Base-by-base conservation (phyloP, 2,888 invertebrate species). In the Catonia carolina region DNA sequence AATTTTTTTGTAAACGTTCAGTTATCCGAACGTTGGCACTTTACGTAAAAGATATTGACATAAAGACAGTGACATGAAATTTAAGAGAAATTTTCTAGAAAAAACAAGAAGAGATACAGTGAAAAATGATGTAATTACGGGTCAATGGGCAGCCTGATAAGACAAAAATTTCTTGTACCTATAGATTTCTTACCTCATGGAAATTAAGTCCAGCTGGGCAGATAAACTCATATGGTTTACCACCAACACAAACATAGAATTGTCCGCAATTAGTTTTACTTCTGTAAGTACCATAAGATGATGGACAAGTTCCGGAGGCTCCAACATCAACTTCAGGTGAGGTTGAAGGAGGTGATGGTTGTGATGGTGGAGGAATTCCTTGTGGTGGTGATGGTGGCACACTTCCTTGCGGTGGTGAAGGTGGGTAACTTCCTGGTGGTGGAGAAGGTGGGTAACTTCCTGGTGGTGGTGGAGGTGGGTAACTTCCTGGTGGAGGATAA, bases 201-300 rank as follows among this genome's bases (percentile, higher is more conserved):
- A 79, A 83, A 56, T 76, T 75, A 53, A 82, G 76, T 61, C 81
- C 81, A 36, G 73, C 76, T 3, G 84, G 83, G 66, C 85, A 85
- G 62, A 74, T 73, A 71, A 84, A 83, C 69, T 74, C 78, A 64
- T 80, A 73, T 1, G 82, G 81, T 54, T 73, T 70, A 59, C 79
- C 71, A 68, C 75, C 70, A 65, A 80, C 77, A 67, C 85, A 85
- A 36, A 82, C 77, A 71, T 77, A 84, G 74, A 84, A 85, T 68
- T 79, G 79, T 59, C 78, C 79, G 67, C 85, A 85, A 68, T 82
- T 77, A 20, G 70, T 72, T 56, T 75, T 72, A 69, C 79, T 82
- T 61, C 82, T 75, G 72, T 81, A 84, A 1, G 79, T 76, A 45
- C 83, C 81, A 67, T 79, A 80, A 59, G 78, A 75, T 53, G 77